Evolutionary conservation across 2,113 vertebrate species (phyloP).

Genomic region (Rhea americana): DNA sequence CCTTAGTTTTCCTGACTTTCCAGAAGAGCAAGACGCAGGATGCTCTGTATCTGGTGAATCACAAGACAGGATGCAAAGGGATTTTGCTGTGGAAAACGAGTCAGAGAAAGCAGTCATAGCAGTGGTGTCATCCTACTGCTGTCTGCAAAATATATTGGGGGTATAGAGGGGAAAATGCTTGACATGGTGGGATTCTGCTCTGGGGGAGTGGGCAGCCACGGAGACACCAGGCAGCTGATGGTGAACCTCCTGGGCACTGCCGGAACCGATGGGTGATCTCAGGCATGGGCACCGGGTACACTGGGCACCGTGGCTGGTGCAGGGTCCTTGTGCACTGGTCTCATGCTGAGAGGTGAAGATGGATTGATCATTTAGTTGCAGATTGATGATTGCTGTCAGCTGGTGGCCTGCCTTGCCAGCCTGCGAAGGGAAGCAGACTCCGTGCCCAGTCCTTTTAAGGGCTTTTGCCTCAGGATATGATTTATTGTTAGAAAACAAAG

Average conservation of each 20-base stretch:
- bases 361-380: conserved; percentile 58
- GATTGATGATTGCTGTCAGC: conserved; percentile 68
- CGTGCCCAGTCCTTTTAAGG: conserved; percentile 60
- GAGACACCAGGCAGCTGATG: background rate
- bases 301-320: background rate
- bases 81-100: no score
- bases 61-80: fast-evolving
- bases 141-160: fast-evolving
- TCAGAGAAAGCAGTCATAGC: background rate
- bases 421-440: conserved; percentile 57
- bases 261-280: background rate
- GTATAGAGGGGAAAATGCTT: fast-evolving
- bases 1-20: background rate
- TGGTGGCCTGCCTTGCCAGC: conserved; percentile 51
- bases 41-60: background rate
- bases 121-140: fast-evolving
- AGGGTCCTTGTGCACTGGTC: background rate
- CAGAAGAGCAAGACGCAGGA: background rate
- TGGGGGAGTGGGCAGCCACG: fast-evolving
- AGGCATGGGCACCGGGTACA: background rate
- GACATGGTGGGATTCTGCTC: fast-evolving
- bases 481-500: conserved; percentile 74
- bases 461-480: conserved; percentile 59
- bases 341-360: background rate
- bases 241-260: background rate